Evolutionary conservation across 2,888 invertebrate species (phyloP).

Genomic region (Dermolepida albohirtum): DNA sequence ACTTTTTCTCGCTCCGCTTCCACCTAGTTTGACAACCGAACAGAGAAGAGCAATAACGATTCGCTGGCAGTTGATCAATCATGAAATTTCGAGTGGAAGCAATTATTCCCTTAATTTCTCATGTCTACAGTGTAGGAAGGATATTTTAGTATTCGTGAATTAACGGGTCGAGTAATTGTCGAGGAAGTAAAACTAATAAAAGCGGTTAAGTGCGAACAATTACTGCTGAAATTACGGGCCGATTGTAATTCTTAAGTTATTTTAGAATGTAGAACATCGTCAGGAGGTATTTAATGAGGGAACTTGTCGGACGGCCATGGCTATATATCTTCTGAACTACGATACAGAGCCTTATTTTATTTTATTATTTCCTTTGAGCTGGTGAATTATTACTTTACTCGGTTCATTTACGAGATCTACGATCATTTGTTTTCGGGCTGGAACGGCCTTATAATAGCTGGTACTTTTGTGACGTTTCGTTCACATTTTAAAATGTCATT

Average conservation of each 20-base stretch:
- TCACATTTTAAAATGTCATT: no score
- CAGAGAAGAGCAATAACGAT: conserved; percentile 9
- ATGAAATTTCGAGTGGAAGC: conserved; percentile 3
- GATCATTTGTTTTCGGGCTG: no score
- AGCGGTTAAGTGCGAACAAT: background rate
- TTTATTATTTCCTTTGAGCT: no score
- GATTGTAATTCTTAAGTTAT: background rate
- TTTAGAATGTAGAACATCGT: background rate
- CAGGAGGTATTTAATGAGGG: background rate
- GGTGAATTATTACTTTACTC: no score
- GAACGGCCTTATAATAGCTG: no score
- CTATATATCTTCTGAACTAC: no score
- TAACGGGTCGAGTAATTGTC: conserved; percentile 3
- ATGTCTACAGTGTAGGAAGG: background rate
- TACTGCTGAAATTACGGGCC: conserved; percentile 2
- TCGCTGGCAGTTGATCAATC: conserved; percentile 12
- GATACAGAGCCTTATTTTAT: no score
- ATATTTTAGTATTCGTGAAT: conserved; percentile 3
- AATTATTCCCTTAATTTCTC: conserved; percentile 8
- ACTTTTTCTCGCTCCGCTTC: background rate
- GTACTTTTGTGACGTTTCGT: no score
- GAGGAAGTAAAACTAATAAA: conserved; percentile 1
- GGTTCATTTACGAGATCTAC: no score
- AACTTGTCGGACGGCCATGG: background rate
- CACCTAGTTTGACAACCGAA: background rate